These are phyloP conservation scores for Atherinosoma microstoma DNA, from an alignment of 2,797 vertebrate species.

Conservation along the genomic window DNA sequence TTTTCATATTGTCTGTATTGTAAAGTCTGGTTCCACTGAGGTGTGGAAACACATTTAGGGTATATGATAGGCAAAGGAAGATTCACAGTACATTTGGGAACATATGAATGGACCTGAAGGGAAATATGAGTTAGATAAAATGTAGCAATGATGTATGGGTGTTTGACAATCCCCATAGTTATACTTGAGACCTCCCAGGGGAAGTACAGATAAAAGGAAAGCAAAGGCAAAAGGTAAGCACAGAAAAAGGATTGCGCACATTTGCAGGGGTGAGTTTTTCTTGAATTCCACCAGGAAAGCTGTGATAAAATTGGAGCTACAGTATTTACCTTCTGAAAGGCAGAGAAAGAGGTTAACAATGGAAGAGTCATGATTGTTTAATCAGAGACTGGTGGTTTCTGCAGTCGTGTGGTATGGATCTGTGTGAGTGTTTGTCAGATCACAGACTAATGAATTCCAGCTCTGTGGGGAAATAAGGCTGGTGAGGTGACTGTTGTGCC, in stretches of 20 bases:
- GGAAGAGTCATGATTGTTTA: conserved; percentile 56
- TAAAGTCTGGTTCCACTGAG: conserved; percentile 38
- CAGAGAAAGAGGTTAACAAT: conserved; percentile 40
- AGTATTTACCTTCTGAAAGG: conserved; percentile 45
- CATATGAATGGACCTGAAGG: conserved; percentile 28
- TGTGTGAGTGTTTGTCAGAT: conserved; percentile 49
- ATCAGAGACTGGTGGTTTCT: conserved; percentile 54
- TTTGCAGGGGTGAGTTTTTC: conserved; percentile 27
- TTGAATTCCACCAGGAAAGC: conserved; percentile 5
- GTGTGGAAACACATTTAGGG: conserved; percentile 35
- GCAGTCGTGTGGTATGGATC: conserved; percentile 36
- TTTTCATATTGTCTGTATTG: conserved; percentile 22
- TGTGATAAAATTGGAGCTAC: conserved; percentile 4
- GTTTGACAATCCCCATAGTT: conserved; percentile 35
- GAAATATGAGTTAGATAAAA: conserved; percentile 50
- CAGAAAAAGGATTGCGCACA: conserved; percentile 10
- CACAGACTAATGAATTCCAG: conserved; percentile 58
- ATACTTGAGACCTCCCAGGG: background rate
- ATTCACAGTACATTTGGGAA: conserved; percentile 25
- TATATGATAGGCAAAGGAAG: conserved; percentile 19
- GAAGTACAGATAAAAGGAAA: conserved; percentile 20
- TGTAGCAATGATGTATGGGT: conserved; percentile 26
- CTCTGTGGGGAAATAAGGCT: conserved; percentile 68
- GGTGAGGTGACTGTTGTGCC: conserved; percentile 52
- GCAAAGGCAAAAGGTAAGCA: conserved; percentile 4